Evolutionary conservation across 1,140 invertebrate species (phyloP).

Genomic region (Charaxes varanes): DNA sequence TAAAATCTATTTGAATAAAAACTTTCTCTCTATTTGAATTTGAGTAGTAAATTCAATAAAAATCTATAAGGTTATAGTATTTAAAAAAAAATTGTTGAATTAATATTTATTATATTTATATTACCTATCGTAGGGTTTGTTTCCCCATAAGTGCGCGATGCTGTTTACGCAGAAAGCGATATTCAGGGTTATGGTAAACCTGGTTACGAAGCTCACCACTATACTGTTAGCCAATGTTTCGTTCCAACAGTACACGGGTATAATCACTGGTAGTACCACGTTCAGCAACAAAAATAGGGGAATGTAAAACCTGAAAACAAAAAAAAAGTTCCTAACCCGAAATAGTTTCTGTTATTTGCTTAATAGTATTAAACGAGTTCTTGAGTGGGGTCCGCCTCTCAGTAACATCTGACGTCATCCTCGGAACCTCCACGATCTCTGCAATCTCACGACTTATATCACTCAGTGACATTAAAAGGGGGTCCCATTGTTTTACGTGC

Average conservation of each 20-base stretch:
- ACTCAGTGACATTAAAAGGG: no score
- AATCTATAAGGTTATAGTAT: no score
- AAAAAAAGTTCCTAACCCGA: not conserved
- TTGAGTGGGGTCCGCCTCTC: no score
- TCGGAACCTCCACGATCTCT: no score
- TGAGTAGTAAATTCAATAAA: no score
- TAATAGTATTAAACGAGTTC: not conserved
- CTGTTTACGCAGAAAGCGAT: conserved; percentile 96
- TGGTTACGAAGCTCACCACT: conserved; percentile 87
- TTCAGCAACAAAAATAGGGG: conserved; percentile 85
- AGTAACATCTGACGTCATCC: no score
- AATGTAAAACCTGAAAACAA: conserved; percentile 79
- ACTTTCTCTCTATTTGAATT: no score
- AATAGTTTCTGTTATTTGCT: not conserved
- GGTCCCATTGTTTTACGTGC: no score
- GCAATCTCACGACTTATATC: no score
- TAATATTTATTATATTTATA: conserved; percentile 20
- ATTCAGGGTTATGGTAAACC: conserved; percentile 90
- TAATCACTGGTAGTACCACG: conserved; percentile 84
- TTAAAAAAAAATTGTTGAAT: not conserved
- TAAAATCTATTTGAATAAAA: no score
- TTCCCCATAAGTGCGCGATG: conserved; percentile 92
- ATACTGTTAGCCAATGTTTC: conserved; percentile 87
- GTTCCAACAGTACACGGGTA: conserved; percentile 90
- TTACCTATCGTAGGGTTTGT: conserved; percentile 93